Conservation (phyloP, 1,140 invertebrate species). For the Sinonovacula constricta region DNA sequence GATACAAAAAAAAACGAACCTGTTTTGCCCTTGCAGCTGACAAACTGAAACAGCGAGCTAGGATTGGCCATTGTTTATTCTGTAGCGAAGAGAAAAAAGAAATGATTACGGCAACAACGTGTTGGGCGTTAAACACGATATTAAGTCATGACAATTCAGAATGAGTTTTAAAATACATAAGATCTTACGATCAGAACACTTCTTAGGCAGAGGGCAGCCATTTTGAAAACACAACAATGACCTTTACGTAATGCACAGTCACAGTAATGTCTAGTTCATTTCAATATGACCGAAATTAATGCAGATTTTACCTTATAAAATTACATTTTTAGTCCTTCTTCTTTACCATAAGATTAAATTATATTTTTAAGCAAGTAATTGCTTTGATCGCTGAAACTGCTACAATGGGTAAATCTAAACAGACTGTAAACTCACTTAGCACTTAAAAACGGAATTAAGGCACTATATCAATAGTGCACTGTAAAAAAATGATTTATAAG, state of each 20-base stretch:
- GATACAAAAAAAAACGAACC: neutral
- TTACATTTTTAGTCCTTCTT: neutral
- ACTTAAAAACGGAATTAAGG: too few relatives aligned
- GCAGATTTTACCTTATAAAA: neutral
- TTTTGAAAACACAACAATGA: constrained; percentile 27
- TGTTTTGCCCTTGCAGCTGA: neutral
- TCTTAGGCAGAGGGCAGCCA: constrained; percentile 32
- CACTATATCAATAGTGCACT: too few relatives aligned
- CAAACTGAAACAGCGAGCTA: neutral
- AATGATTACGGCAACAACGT: neutral
- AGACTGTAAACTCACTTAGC: neutral
- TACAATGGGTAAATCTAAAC: neutral
- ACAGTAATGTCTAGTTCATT: neutral
- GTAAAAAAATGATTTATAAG: too few relatives aligned
- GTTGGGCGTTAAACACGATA: too few relatives aligned
- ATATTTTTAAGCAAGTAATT: too few relatives aligned
- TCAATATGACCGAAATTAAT: neutral
- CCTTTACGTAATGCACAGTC: constrained; percentile 13
- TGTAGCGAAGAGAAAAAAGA: neutral
- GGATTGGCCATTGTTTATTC: neutral
- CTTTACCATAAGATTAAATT: neutral
- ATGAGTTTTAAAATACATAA: neutral
- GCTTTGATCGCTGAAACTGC: too few relatives aligned
- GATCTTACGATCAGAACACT: neutral
- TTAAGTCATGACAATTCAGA: too few relatives aligned